Conservation (phyloP, 2,888 invertebrate genomes). For the Tridacna crocea region DNA sequence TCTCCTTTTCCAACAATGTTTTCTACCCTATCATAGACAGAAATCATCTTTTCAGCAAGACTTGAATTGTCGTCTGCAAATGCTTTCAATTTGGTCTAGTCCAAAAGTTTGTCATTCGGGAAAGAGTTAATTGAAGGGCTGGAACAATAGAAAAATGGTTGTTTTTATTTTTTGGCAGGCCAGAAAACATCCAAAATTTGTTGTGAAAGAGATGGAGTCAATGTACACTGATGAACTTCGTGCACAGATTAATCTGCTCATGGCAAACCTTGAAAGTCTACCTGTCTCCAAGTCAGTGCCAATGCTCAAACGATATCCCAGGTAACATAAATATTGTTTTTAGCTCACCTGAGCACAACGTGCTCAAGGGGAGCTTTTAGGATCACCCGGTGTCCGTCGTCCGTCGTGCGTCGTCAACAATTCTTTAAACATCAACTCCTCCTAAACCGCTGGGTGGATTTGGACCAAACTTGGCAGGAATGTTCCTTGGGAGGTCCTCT, state of each 20-base stretch:
- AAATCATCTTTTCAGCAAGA: no score
- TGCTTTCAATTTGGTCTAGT: no score
- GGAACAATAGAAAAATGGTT: neutral
- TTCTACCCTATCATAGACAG: no score
- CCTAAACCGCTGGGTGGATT: neutral
- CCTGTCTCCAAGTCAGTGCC: conserved; percentile 97
- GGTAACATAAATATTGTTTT: conserved; percentile 86
- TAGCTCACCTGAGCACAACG: neutral
- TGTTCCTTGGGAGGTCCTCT: neutral
- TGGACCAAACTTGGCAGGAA: neutral
- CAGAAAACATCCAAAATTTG: conserved; percentile 92
- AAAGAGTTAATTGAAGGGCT: no score
- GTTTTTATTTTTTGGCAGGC: conserved; percentile 69
- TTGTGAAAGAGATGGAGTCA: conserved; percentile 99
- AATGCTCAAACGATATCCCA: conserved; percentile 98
- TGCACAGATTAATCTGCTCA: conserved; percentile 98
- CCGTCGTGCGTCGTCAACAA: neutral
- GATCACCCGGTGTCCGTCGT: neutral
- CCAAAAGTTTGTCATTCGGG: no score
- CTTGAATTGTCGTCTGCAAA: no score
- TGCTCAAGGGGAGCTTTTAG: neutral
- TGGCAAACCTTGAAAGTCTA: conserved; percentile 99
- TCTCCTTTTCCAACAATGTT: no score
- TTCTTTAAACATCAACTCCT: neutral
- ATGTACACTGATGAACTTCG: conserved; percentile 99